phyloP scores from a whole-genome alignment of 1,140 invertebrate species.

The Cotesia glomerata region DNA sequence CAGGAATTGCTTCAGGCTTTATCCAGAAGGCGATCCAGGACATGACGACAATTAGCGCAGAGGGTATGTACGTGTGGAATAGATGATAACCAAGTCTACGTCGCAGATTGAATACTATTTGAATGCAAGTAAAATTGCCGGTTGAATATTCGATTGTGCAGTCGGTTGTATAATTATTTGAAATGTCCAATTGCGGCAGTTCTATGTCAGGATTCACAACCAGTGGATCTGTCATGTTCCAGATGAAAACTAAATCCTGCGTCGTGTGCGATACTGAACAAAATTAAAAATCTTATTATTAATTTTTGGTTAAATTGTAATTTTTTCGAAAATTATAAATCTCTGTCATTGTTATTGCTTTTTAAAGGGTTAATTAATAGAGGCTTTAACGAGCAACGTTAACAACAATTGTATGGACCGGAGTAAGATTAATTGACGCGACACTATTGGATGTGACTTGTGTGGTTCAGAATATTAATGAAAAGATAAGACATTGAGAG shows the following conservation, averaged over 20 bases:
- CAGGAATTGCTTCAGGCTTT: constrained; percentile 87
- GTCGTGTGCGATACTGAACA: constrained; percentile 80
- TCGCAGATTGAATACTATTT: constrained; percentile 82
- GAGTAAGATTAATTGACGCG: not conserved
- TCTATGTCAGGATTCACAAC: constrained; percentile 88
- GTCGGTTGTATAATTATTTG: constrained; percentile 85
- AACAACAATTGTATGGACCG: not conserved
- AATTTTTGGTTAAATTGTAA: not conserved
- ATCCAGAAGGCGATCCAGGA: constrained; percentile 95
- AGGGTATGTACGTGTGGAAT: constrained; percentile 90
- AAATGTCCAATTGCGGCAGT: constrained; percentile 84
- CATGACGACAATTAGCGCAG: constrained; percentile 89
- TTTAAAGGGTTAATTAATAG: not conserved
- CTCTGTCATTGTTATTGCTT: not conserved
- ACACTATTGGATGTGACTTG: not conserved
- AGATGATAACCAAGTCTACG: constrained; percentile 86
- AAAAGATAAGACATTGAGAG: constrained; percentile 1
- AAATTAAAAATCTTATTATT: constrained; percentile 8
- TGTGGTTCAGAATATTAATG: constrained; percentile 5
- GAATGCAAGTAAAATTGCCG: constrained; percentile 87
- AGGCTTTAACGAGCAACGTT: not conserved
- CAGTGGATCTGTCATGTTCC: constrained; percentile 86
- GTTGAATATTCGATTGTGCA: constrained; percentile 89
- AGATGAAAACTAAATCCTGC: constrained; percentile 83
- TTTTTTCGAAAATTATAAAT: not conserved